phyloP scores from a whole-genome alignment of 2,888 invertebrate species.

The Choreutis nemorana region DNA sequence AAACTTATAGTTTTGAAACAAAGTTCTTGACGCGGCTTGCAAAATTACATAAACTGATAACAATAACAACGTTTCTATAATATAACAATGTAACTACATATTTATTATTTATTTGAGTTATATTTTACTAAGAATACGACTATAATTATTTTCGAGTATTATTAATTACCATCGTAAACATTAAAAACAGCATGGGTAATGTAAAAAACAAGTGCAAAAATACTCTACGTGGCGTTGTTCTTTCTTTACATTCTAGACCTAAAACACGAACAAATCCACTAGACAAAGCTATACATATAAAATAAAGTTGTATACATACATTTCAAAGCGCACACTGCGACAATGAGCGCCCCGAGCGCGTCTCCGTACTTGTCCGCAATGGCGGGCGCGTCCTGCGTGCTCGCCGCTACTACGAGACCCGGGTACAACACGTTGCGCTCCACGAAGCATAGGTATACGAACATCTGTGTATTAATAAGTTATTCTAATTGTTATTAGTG shows the following conservation, averaged over 20 bases:
- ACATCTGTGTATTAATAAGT: constrained; percentile 65
- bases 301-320: too few species aligned
- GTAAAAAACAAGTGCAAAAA: neutral
- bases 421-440: constrained; percentile 95
- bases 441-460: constrained; percentile 87
- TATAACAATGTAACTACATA: too few species aligned
- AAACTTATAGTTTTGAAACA: too few species aligned
- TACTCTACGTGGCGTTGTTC: too few species aligned
- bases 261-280: too few species aligned
- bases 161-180: neutral
- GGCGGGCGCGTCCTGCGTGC: constrained; percentile 83
- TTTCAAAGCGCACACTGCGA: constrained; percentile 88
- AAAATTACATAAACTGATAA: too few species aligned
- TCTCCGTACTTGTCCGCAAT: constrained; percentile 83
- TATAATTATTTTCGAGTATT: neutral
- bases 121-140: neutral
- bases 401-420: constrained; percentile 85
- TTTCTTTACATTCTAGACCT: too few species aligned
- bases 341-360: constrained; percentile 79
- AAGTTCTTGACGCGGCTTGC: too few species aligned
- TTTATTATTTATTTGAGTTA: too few species aligned
- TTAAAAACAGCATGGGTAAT: neutral
- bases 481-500: too few species aligned
- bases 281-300: neutral
- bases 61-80: too few species aligned